Evolutionary conservation across 2,797 vertebrate genomes (phyloP).

Genomic region (Eulemur rubriventer): DNA sequence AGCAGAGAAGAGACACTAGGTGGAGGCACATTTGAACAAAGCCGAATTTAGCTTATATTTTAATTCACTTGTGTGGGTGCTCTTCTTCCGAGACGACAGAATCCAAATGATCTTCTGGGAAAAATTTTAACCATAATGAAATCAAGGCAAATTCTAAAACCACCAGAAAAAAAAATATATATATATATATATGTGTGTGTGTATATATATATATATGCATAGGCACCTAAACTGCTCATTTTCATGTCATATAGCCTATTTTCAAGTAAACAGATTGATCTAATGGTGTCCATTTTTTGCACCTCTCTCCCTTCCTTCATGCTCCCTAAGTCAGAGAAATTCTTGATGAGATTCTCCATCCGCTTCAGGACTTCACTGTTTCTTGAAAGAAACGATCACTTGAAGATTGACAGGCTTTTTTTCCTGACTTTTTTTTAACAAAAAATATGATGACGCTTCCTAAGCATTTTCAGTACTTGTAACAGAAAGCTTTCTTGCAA

Average conservation of each 20-base stretch:
- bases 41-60: slow-evolving; percentile 79
- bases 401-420: not conserved
- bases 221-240: not conserved
- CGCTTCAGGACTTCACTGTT: not conserved
- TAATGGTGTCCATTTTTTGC: no score
- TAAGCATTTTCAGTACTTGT: not conserved
- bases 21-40: slow-evolving; percentile 66
- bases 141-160: slow-evolving; percentile 16
- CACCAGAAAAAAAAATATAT: not conserved
- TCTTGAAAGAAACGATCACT: slow-evolving; percentile 11
- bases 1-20: slow-evolving; percentile 34
- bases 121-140: slow-evolving; percentile 40
- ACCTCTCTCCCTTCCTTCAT: not conserved
- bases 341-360: not conserved
- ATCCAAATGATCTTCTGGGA: slow-evolving; percentile 51
- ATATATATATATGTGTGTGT: no score
- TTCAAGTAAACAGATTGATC: not conserved
- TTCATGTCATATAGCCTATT: not conserved
- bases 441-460: slow-evolving; percentile 14
- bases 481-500: slow-evolving; percentile 22
- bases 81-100: slow-evolving; percentile 53
- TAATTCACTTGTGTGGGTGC: slow-evolving; percentile 77
- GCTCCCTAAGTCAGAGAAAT: not conserved
- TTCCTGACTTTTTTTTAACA: not conserved
- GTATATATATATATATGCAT: no score